Evolutionary conservation across 2,797 vertebrate genomes (phyloP), one percentile per base, ranked within the genome.

Genomic region (Peromyscus aztecus): DNA sequence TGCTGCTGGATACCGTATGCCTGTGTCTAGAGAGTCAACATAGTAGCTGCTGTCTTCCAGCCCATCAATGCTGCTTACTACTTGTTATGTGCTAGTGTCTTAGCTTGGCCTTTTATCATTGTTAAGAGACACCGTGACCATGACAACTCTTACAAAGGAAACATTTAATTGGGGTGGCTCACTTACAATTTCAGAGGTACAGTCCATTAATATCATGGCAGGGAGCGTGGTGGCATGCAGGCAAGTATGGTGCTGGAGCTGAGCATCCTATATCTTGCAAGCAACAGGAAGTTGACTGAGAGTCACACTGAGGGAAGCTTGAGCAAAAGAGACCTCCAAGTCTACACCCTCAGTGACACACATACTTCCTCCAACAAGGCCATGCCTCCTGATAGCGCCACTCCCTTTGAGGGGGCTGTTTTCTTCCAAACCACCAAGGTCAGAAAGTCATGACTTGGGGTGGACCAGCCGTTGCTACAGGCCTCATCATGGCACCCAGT

Each of bases 391-490:
- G 17, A 37, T n/a, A 71, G 34, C 8, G 7, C 6, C 67, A n/a
- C 34, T 21, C 24, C 34, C 67, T 71, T 17, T n/a, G 67, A 14
- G 14, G 65, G 34, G 34, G 6, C 7, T 34, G 8, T 19, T 71
- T 71, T 71, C 67, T 71, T 71, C 34, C 67, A 71, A 37, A 37
- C 17, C 34, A 71, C 34, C 67, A 71, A 71, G 34, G 95, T 92
- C 96, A 90, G 94, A 89, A 59, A 93, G 34, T 78, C 85, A 92
- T 49, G 55, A 31, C n/a, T 90, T 4, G n/a, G 69, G 31, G 37
- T 65, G n/a, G 86, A 92, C 67, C 80, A 85, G 55, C n/a, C 85
- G 97, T 96, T n/a, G 61, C 8, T 86, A 61, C 59, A 43, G 43
- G 84, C 52, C 1, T 87, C 82, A 21, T 80, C 1, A 12, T 2